A percentile compares a stretch with the other conserved stretches of the same genome.
phyloP scores from a whole-genome alignment of 2,113 vertebrate species.

The Calidris pugnax region DNA sequence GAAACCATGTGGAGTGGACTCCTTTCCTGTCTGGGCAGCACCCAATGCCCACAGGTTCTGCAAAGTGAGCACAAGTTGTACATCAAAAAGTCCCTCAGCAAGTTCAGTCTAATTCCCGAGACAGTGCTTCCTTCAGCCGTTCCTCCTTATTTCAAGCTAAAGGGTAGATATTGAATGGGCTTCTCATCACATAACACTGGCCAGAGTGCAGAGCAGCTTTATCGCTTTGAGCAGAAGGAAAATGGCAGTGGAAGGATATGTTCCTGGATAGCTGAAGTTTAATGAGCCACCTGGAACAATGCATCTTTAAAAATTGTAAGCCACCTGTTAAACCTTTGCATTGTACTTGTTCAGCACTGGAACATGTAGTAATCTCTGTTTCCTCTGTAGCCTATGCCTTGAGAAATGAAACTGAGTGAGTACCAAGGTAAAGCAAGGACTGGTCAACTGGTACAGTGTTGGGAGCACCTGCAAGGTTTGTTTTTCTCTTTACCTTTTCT shows the following conservation, averaged over 20 bases:
- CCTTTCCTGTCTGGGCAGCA: background rate
- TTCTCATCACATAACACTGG: fast-evolving
- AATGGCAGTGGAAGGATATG: background rate
- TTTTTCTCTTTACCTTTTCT: background rate
- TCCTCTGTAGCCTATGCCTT: background rate
- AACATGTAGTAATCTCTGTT: background rate
- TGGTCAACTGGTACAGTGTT: background rate
- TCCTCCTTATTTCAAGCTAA: background rate
- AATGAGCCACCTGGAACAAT: background rate
- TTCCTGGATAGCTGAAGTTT: constrained; percentile 16
- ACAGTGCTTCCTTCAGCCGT: background rate
- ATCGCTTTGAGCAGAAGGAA: background rate
- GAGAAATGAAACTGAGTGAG: background rate
- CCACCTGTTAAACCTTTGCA: constrained; percentile 9
- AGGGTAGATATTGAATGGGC: background rate
- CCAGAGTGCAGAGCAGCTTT: background rate
- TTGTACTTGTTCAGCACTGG: constrained; percentile 37
- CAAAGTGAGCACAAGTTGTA: background rate
- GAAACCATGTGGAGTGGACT: background rate
- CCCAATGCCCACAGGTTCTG: background rate
- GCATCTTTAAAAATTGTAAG: background rate
- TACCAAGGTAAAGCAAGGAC: background rate
- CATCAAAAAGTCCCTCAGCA: background rate
- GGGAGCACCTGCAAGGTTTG: background rate
- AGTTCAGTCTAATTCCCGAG: background rate